Conservation (phyloP, 92 coral and sea anemone species). For the Palythoa caribaeorum region DNA sequence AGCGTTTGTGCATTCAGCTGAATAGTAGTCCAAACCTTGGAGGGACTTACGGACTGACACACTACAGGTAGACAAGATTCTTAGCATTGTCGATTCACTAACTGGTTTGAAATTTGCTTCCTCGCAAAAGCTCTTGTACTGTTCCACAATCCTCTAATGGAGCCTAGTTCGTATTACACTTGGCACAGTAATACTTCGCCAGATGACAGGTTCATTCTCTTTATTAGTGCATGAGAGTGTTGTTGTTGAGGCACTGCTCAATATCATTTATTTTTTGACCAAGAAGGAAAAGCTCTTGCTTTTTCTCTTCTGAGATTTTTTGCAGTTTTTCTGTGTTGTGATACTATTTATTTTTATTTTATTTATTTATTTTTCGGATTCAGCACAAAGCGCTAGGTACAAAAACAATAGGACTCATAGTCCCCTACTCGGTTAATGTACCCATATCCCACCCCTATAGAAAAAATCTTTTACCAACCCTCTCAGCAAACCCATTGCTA, state of each 20-base stretch:
- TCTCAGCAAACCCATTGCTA: no score
- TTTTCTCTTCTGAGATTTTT: not conserved
- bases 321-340: not conserved
- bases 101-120: constrained; percentile 51
- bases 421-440: no score
- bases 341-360: not conserved
- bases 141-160: constrained; percentile 56
- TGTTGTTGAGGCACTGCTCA: not conserved
- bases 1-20: constrained; percentile 50
- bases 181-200: constrained; percentile 59
- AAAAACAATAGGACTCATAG: no score
- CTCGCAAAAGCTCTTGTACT: constrained; percentile 55
- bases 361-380: no score
- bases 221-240: not conserved
- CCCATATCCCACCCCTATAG: no score
- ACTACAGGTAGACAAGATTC: constrained; percentile 49
- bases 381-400: no score
- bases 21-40: constrained; percentile 53
- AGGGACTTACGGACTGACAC: constrained; percentile 56
- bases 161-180: constrained; percentile 67
- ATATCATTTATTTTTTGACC: not conserved
- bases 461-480: no score
- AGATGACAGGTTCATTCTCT: constrained; percentile 26
- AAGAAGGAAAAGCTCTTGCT: not conserved
- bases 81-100: constrained; percentile 35